Base-by-base conservation (phyloP, 2,888 invertebrate genomes). In the Incurvaria masculella region DNA sequence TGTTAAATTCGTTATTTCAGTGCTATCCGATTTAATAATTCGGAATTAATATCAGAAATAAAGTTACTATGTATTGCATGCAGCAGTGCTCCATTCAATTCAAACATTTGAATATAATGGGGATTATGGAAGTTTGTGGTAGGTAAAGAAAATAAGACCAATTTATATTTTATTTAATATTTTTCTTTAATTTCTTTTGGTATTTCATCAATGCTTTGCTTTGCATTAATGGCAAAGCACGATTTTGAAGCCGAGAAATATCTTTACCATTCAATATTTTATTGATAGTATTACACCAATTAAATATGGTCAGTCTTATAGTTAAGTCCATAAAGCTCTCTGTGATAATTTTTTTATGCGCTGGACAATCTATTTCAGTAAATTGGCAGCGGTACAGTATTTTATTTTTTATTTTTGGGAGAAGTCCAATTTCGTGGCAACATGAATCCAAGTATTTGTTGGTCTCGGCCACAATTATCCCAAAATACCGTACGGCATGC, bases 291-390 rank as follows among this genome's bases (percentile, higher is more conserved):
- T 45, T 38, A 20, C 45, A 45, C 45, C 45, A 45, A 45, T 45
- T 45, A 20, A 48, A 42, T 42, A 42, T 42, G 42, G 38, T 26
- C 16, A 47, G 26, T 42, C 42, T 49, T 41, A 49, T 45, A 27
- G 39, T 42, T 42, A 47, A 16, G 18, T 46, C 43, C 18, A 49
- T 44, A 43, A 49, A 47, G 17, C 16, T 47, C 38, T 49, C 43
- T 46, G 17, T 21, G 16, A 40, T 46, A 27, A 50, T 44, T 40
- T 50, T 44, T 45, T 45, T 27, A 38, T 45, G 45, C 5, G 16
- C 20, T 38, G 23, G 17, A 38, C 38, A 45, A 19, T 33, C 20
- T 16, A 42, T 16, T 38, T 26, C 27, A 45, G 19, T 18, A 45
- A 45, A 45, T 38, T 33, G 38, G 20, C 38, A 23, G 14, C 20